These are phyloP conservation scores for Fregetta grallaria DNA, from an alignment of 2,113 vertebrate genomes.

Conservation along the genomic window DNA sequence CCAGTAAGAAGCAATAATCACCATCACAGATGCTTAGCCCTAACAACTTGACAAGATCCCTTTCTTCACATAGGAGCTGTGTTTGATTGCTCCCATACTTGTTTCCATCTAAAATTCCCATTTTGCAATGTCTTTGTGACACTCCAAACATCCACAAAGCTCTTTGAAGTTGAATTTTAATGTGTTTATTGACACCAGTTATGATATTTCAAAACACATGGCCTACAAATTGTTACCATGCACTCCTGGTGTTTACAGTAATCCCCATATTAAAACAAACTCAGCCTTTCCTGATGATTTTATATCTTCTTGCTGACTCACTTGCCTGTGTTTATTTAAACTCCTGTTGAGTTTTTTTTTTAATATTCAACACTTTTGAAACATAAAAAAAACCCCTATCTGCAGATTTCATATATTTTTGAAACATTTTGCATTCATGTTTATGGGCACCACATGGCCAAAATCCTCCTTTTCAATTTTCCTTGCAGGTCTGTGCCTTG, in stretches of 20 bases:
- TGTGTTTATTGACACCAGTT: slow-evolving; percentile 75
- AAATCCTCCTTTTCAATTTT: not conserved
- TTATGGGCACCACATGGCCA: not conserved
- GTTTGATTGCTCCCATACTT: slow-evolving; percentile 33
- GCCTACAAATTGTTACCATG: slow-evolving; percentile 75
- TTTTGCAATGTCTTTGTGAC: not conserved
- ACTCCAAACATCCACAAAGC: slow-evolving; percentile 65
- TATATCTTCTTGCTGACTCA: slow-evolving; percentile 51
- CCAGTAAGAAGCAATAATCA: not conserved
- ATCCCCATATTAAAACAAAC: slow-evolving; percentile 69
- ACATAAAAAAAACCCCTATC: not conserved
- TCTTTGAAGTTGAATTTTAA: slow-evolving; percentile 74
- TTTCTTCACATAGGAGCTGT: not conserved
- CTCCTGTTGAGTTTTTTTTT: not conserved
- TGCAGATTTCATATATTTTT: not conserved
- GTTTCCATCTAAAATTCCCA: not conserved
- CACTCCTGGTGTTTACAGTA: slow-evolving; percentile 60
- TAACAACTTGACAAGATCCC: slow-evolving; percentile 36
- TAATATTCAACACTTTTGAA: not conserved
- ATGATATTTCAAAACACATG: slow-evolving; percentile 69
- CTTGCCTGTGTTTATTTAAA: slow-evolving; percentile 51
- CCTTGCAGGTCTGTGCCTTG: not conserved
- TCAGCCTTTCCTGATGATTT: slow-evolving; percentile 62
- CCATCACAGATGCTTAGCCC: slow-evolving; percentile 48
- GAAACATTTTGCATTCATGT: not conserved